Base-by-base conservation (phyloP, 2,888 invertebrate genomes). In the Punctoribates punctum region DNA sequence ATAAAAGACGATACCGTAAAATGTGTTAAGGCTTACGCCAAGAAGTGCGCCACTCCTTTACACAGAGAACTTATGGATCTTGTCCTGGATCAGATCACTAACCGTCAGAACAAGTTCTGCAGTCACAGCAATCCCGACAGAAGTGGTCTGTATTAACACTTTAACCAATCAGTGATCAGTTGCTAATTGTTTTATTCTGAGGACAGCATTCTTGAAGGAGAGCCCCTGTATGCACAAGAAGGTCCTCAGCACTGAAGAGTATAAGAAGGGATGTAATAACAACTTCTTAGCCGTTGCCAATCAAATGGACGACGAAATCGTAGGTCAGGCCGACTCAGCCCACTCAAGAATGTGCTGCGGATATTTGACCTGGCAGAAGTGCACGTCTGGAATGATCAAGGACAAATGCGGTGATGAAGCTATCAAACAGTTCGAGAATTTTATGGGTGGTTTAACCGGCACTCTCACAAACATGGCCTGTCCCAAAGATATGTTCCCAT, bases 171-270 rank as follows among this genome's bases (percentile, higher is more conserved):
- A 11, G n/a, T 20, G 38, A 17, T 27, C 70, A n/a, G n/a, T 73
- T 42, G 13, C 1, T 38, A 46, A 27, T 29, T 34, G 8, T 1
- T 23, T 34, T 38, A 27, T 15, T 13, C 51, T 25, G 0, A 23
- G 29, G 6, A 17, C 23, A 75, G 73, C 38, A 8, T 76, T 76
- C 57, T 51, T 76, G 57, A 73, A 73, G 48, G 54, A 73, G 25
- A 73, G 73, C 46, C 76, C 76, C 42, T 76, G 76, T 67, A 76
- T 76, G 9, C 76, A 76, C 57, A 54, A 76, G 73, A 76, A 76
- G 60, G 76, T 76, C 20, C 29, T 76, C 38, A 76, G 73, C 29
- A 65, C 67, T 57, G 38, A 76, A 3, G 60, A 54, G n/a, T 76
- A 76, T 29, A 76, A 76, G 57, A n/a, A 20, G n/a, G 34, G 34